phyloP scores from a whole-genome alignment of 2,797 vertebrate genomes.

The Clarias laeviceps region DNA sequence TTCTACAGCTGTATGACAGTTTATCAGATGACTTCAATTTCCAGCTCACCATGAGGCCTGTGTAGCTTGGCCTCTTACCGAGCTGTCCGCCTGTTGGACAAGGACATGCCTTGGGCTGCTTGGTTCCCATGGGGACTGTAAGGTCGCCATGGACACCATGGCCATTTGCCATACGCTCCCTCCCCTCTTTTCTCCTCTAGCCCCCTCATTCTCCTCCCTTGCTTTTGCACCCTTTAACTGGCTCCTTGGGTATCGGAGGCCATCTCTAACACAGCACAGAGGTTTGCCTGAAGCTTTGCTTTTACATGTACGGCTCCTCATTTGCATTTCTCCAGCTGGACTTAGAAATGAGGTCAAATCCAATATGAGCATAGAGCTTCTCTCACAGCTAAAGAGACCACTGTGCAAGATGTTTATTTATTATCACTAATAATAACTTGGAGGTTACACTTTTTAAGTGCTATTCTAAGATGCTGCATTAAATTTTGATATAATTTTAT shows the following conservation, averaged over 20 bases:
- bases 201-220: constrained; percentile 13
- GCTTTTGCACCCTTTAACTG: constrained; percentile 40
- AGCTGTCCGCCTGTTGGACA: constrained; percentile 32
- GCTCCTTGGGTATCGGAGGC: constrained; percentile 32
- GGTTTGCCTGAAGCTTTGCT: constrained; percentile 2
- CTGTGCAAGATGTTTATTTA: not conserved
- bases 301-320: not conserved
- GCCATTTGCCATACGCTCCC: constrained; percentile 43
- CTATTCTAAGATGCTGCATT: too few relatives aligned
- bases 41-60: constrained; percentile 16
- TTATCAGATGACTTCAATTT: constrained; percentile 21
- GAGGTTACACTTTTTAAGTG: too few relatives aligned
- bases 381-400: not conserved
- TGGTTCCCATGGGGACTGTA: constrained; percentile 59
- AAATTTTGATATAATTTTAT: too few relatives aligned
- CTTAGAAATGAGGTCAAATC: not conserved
- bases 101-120: constrained; percentile 44
- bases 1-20: not conserved
- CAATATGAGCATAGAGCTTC: not conserved
- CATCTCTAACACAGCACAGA: not conserved
- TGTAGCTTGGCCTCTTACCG: constrained; percentile 25
- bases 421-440: not conserved
- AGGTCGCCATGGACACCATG: constrained; percentile 60
- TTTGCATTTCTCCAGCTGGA: constrained; percentile 2
- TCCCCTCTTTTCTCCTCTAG: not conserved